Base-by-base conservation (phyloP, 2,888 invertebrate species). In the Ypsolopha scabrella region DNA sequence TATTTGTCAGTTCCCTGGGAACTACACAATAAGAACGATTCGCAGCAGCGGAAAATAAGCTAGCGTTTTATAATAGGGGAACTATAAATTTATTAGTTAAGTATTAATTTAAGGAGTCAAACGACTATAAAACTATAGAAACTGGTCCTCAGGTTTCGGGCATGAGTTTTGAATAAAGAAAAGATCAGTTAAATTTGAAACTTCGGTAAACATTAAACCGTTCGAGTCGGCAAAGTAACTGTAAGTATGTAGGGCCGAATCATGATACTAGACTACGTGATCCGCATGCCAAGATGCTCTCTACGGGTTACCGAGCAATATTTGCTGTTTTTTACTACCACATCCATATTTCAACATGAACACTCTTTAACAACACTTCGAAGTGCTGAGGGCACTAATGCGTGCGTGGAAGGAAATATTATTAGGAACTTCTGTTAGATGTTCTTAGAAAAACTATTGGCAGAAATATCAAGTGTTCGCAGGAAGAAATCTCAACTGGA, bases 261-360 rank as follows among this genome's bases (percentile, higher is more conserved):
- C 63, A 61, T 66, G 66, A 68, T 65, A 68, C 61, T 59, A 53
- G 55, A 50, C 59, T 60, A 82, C 82, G 82, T 82, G 80, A 78
- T 70, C 71, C 56, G 78, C 73, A 74, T 80, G 61, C 63, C 49
- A 55, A 52, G 50, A 45, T 46, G 56, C 58, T 65, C 66, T 73
- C 75, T 60, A 66, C 65, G 72, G 75, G 70, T 49, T 48, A 52
- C 68, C 66, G 63, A 63, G 61, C 67, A 63, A 70, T 81, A 76
- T 81, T 79, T 79, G 75, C 73, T 75, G 52, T 67, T 77, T 81
- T 75, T 80, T 80, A 77, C 78, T 74, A 74, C 72, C 74, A 60
- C 76, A 80, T 80, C 75, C 78, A 81, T 82, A 82, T 81, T 80
- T 80, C 79, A 80, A 76, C 75, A 76, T 72, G 71, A 74, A 72